Evolutionary conservation across 2,797 vertebrate genomes (phyloP), one percentile per base, ranked within the genome.

Genomic region (Poliocrania exsul): DNA sequence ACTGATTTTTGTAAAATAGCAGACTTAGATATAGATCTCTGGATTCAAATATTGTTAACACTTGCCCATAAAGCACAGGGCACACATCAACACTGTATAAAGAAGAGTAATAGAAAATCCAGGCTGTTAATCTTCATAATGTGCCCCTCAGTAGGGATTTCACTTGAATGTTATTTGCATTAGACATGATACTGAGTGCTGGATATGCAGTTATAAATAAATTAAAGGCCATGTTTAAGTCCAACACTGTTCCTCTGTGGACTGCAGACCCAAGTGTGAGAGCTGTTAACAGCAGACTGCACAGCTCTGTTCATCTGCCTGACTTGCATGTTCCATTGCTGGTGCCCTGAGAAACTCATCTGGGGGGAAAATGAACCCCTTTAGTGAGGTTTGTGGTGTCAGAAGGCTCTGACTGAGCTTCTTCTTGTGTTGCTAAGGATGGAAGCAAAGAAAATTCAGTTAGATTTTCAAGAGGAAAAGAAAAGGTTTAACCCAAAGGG

Each of bases 51-150:
- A 46, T 57, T 73, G 33, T 38, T 72, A 89, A 33, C 54, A 16
- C 16, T 78, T 85, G 50, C 56, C 75, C 62, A 12, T 24, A 66
- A 65, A 86, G 61, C 62, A 81, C 26, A 75, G 33, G 60, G 75
- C 44, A 49, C 40, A 58, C 61, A 91, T 44, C 86, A 90, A 57
- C 54, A 10, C 42, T 1, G 1, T 18, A 38, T 37, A 69, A 93
- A 82, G 12, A 2, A 1, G 42, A 65, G 69, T 15, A 72, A 89
- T 10, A 66, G 83, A 67, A 95, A 89, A 95, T 70, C 62, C 84
- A 82, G 71, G 86, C 54, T 92, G 88, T 92, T 95, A 83, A 93
- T 95, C 96, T 95, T 87, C 92, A 81, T 92, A 95, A 95, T 87
- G 86, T 56, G 61, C 67, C 61, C 92, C 80, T 95, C 88, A 81